phyloP scores from a whole-genome alignment of 2,797 vertebrate genomes.

The Cichlasoma orientale region DNA sequence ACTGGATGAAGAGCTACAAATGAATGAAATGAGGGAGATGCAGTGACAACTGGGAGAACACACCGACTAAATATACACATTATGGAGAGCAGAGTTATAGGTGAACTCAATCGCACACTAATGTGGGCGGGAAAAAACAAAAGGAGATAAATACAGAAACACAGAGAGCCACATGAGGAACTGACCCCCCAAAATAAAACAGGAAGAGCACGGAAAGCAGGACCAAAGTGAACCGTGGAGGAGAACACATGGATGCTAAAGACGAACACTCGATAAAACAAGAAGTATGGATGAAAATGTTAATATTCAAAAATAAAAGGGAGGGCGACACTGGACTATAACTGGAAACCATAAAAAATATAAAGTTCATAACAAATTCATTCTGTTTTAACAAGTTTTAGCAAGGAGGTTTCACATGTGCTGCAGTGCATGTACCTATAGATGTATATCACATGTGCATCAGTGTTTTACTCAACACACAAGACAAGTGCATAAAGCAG shows the following conservation, averaged over 20 bases:
- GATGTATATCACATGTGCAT: conserved; percentile 7
- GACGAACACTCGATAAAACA: not conserved
- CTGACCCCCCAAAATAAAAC: not conserved
- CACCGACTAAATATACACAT: not conserved
- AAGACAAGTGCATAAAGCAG: conserved; percentile 25
- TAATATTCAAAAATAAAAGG: not conserved
- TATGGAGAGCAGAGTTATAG: not conserved
- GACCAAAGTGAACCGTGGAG: not conserved
- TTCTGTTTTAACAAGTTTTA: not conserved
- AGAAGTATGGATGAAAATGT: not conserved
- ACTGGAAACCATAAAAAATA: not conserved
- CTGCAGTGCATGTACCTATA: not conserved
- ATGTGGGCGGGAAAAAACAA: not conserved
- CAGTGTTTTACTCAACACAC: conserved; percentile 2
- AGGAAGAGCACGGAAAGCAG: not conserved
- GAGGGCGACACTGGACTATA: not conserved
- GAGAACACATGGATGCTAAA: not conserved
- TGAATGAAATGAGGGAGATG: not conserved
- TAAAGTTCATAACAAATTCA: not conserved
- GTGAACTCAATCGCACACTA: not conserved
- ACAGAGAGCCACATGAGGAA: not conserved
- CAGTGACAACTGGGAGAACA: not conserved
- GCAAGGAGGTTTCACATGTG: not conserved
- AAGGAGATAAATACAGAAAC: not conserved
- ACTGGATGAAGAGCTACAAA: no score